Conservation (phyloP, 2,113 vertebrate genomes). For the Eptesicus fuscus region DNA sequence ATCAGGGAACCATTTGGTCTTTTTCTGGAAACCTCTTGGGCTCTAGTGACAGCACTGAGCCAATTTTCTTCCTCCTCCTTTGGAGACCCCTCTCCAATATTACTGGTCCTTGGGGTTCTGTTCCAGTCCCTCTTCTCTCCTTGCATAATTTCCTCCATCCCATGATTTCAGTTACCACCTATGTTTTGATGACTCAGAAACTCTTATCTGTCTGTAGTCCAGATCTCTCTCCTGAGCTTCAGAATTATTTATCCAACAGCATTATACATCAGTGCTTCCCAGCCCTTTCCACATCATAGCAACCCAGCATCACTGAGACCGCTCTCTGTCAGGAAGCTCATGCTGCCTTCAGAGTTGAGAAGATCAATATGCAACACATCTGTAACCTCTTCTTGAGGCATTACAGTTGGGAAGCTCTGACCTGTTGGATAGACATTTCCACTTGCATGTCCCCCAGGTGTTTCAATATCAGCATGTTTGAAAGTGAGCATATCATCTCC, state of each 20-base stretch:
- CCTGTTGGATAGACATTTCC: background rate
- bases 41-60: background rate
- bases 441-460: background rate
- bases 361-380: background rate
- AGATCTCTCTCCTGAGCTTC: background rate
- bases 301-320: background rate
- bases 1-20: background rate
- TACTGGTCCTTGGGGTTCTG: background rate
- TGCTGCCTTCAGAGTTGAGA: background rate
- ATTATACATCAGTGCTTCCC: background rate
- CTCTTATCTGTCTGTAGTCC: background rate
- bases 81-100: background rate
- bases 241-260: slow-evolving; percentile 3
- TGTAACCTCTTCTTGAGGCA: background rate
- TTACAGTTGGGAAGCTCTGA: background rate
- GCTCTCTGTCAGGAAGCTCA: background rate
- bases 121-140: background rate
- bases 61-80: background rate
- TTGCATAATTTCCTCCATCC: background rate
- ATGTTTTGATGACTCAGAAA: background rate
- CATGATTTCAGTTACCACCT: background rate
- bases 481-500: background rate
- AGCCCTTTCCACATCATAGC: background rate
- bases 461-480: background rate
- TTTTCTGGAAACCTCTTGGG: background rate